Base-by-base conservation (phyloP, 2,113 vertebrate species). In the Poecilia latipinna region DNA sequence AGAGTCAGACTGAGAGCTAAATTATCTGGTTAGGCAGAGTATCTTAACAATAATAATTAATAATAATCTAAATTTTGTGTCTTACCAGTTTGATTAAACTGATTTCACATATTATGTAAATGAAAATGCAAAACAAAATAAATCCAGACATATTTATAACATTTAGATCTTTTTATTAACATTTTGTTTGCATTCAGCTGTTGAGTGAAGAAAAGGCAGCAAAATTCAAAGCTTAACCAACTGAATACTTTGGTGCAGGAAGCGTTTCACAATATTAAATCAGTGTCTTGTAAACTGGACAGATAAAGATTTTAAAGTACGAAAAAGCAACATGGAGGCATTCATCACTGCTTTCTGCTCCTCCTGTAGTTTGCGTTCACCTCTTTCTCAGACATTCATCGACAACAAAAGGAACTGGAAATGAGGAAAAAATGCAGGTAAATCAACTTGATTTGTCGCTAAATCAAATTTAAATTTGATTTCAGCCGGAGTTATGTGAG, bases 341-440 rank as follows among this genome's bases (percentile, higher is more conserved):
- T 76, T 13, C 44, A 28, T 35, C 61, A 22, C 15, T 8, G 70
- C 2, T 7, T 28, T 86, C 73, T 71, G 78, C 79, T 89, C 78
- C 85, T 89, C 72, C 24, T 35, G 12, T 3, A 78, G 75, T 54
- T 63, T 12, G 26, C 32, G 12, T 28, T 4, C 70, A 3, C 67
- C 68, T 19, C n/a, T 66, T 79, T 76, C 67, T 95, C 89, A 95
- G 42, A 95, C 78, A 4, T 95, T 95, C 95, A 95, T 95, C 8
- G 94, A 89, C 83, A 94, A 44, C 79, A 94, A 71, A 79, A 95
- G 86, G 83, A 95, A 95, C 95, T 95, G 90, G 17, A 61, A 13
- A 80, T 75, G 4, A 33, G 65, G 42, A 31, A 60, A 64, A 28
- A 22, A 4, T 63, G 0, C 1, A 5, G 4, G 0, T 15, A 31